phyloP scores from a whole-genome alignment of 1,140 invertebrate genomes.

The Epicauta chinensis region DNA sequence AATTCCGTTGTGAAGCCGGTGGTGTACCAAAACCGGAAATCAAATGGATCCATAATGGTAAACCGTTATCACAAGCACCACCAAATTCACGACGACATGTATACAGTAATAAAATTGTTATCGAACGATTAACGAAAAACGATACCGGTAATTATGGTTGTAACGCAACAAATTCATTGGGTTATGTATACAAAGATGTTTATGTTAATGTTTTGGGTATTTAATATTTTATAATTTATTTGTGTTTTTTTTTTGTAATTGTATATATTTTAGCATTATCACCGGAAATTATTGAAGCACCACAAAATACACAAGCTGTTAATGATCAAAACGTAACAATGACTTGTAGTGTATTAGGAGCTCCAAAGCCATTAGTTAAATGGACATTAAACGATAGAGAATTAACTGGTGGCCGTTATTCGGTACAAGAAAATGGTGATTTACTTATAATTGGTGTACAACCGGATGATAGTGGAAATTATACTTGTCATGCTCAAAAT shows the following conservation, averaged over 20 bases:
- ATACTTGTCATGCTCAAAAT: slow-evolving; percentile 88
- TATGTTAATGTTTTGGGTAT: slow-evolving; percentile 80
- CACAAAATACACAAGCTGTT: slow-evolving; percentile 71
- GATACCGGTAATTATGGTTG: slow-evolving; percentile 98
- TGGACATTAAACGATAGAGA: slow-evolving; percentile 81
- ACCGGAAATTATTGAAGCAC: slow-evolving; percentile 83
- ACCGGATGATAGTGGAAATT: slow-evolving; percentile 80
- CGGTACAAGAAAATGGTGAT: slow-evolving; percentile 68
- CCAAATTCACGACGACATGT: slow-evolving; percentile 67
- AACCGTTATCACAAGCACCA: slow-evolving; percentile 70
- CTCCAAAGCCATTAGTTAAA: slow-evolving; percentile 89
- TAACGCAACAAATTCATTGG: slow-evolving; percentile 96
- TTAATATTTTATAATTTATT: not conserved
- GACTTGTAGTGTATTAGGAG: slow-evolving; percentile 91
- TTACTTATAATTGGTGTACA: slow-evolving; percentile 77
- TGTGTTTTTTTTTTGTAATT: slow-evolving; percentile 16
- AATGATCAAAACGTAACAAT: slow-evolving; percentile 77
- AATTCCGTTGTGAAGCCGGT: slow-evolving; percentile 80
- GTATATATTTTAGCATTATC: slow-evolving; percentile 66
- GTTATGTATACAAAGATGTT: slow-evolving; percentile 97
- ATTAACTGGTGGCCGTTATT: slow-evolving; percentile 78
- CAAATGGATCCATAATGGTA: slow-evolving; percentile 96
- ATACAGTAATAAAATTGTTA: slow-evolving; percentile 67
- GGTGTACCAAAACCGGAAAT: slow-evolving; percentile 87
- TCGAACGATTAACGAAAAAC: slow-evolving; percentile 73